Base-by-base conservation (phyloP, 2,113 vertebrate species). In the Thinocorus orbignyianus region DNA sequence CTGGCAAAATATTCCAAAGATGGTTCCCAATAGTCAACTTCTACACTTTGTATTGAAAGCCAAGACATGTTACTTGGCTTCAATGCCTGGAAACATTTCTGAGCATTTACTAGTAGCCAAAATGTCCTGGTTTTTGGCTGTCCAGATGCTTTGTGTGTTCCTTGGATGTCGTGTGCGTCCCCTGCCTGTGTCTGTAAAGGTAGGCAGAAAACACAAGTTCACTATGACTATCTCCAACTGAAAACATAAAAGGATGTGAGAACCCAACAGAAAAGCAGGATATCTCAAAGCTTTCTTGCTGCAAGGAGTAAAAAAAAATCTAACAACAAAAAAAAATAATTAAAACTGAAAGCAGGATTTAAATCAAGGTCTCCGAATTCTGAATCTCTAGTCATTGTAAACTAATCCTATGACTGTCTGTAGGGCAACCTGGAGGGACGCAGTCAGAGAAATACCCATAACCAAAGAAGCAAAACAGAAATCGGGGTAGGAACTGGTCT, bases 281-380 rank as follows among this genome's bases (percentile, higher is more conserved):
- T 44, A 44, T 44, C 44, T 44, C 44, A 44, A 44, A 44, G 44
- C 44, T 44, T 17, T 17, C 17, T 44, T 44, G n/a, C 44, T 44
- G 44, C 44, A 42, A 2, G 1, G 0, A 0, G 12, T 30, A 44
- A 11, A 48, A 42, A 80, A 57, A 8, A 17, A n/a, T 2, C 9
- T 57, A 20, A 49, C 52, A 16, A 8, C 57, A 65, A 35, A 44
- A 25, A 31, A 30, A 8, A 49, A 66, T 48, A 3, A 46, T 51
- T 55, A 7, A 49, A 71, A 39, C 6, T 39, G 18, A 62, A 62
- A 48, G 0, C 0, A 2, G 20, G 14, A 5, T 17, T 68, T 8
- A 74, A 76, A 69, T 33, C 0, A 7, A 3, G 2, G 13, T 39
- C 6, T 70, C 37, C 13, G 55, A 73, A 86, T 57, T 16, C 11